A percentile compares a stretch with the other conserved stretches of the same genome.
Conservation (phyloP, 2,797 vertebrate species). For the Dryobates pubescens region DNA sequence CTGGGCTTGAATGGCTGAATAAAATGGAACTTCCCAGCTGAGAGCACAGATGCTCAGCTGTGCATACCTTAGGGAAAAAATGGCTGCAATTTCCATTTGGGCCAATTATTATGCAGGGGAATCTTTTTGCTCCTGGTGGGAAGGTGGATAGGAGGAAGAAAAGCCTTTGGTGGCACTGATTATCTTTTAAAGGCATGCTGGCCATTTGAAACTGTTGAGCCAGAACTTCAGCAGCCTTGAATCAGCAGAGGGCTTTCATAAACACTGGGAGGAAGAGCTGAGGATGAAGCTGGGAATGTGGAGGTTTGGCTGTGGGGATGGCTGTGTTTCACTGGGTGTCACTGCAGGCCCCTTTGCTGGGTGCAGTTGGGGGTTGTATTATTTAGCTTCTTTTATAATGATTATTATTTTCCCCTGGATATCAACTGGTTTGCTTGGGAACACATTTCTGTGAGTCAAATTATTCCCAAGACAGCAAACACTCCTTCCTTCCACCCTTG, state of each 20-base stretch:
- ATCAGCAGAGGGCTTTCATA: neutral
- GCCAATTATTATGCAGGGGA: conserved; percentile 24
- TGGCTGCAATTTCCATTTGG: conserved; percentile 17
- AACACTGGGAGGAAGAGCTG: neutral
- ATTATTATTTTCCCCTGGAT: neutral
- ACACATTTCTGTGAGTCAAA: neutral
- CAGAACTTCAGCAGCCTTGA: neutral
- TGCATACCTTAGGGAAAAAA: conserved; percentile 40
- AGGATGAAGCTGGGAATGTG: neutral
- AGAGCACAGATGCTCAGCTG: conserved; percentile 50
- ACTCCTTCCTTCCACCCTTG: neutral
- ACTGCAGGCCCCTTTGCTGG: neutral
- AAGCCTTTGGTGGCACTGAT: neutral
- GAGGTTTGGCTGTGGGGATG: fast-evolving
- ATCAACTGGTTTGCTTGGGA: neutral
- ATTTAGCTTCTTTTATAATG: neutral
- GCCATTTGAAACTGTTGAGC: neutral
- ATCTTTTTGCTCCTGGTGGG: conserved; percentile 39
- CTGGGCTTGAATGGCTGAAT: conserved; percentile 41
- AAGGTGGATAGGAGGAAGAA: neutral
- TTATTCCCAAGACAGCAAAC: neutral
- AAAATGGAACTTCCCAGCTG: conserved; percentile 64
- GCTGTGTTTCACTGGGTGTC: neutral
- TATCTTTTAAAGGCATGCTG: neutral
- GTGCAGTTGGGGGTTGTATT: neutral